Conservation (phyloP, 2,888 invertebrate genomes). For the Microchrysa polita region DNA sequence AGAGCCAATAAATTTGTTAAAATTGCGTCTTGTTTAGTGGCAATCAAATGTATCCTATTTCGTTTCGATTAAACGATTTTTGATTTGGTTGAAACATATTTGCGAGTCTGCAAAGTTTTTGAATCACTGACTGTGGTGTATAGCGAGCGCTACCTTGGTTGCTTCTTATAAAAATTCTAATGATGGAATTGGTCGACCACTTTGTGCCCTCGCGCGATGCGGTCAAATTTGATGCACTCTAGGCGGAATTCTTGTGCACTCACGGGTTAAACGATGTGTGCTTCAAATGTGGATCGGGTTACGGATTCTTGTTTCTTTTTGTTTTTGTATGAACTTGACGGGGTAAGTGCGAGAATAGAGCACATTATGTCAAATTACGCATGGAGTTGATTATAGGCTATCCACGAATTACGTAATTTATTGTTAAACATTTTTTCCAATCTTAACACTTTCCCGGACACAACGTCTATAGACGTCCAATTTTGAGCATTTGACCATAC, state of each 20-base stretch:
- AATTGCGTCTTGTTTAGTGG: too few relatives aligned
- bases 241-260: conserved; percentile 48
- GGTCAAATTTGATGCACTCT: conserved; percentile 49
- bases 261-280: conserved; percentile 33
- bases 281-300: conserved; percentile 44
- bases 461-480: too few relatives aligned
- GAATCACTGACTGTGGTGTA: neutral
- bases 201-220: conserved; percentile 45
- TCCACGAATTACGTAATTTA: too few relatives aligned
- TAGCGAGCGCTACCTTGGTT: too few relatives aligned
- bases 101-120: neutral
- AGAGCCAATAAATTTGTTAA: too few relatives aligned
- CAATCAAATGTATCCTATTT: too few relatives aligned
- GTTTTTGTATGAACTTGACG: neutral
- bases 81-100: conserved; percentile 11
- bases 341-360: conserved; percentile 25
- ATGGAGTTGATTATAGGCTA: too few relatives aligned
- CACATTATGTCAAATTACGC: too few relatives aligned
- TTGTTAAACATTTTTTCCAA: too few relatives aligned
- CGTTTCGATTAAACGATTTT: neutral
- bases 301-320: too few relatives aligned
- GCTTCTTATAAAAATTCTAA: conserved; percentile 34
- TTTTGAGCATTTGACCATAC: too few relatives aligned
- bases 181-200: conserved; percentile 27
- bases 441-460: too few relatives aligned